These are phyloP conservation scores for Vespertilio murinus DNA, from an alignment of 2,797 vertebrate species.

Conservation along the genomic window DNA sequence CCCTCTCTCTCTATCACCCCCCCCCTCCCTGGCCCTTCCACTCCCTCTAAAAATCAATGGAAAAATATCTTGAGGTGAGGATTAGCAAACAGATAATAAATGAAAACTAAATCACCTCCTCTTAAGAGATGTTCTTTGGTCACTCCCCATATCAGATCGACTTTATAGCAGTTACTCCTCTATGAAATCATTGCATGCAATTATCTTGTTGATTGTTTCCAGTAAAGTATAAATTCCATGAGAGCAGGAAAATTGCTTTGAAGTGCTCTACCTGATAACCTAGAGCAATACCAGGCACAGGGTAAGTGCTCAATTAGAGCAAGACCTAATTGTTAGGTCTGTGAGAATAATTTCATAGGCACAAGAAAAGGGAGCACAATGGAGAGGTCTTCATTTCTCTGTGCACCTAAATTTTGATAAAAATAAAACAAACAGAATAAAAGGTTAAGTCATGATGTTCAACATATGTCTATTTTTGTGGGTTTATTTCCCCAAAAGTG, in stretches of 20 bases:
- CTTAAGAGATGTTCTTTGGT: not conserved
- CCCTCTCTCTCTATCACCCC: too few relatives aligned
- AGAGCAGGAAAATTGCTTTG: not conserved
- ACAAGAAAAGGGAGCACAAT: not conserved
- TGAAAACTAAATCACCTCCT: not conserved
- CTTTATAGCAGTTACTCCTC: not conserved
- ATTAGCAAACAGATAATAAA: too few relatives aligned
- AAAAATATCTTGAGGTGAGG: too few relatives aligned
- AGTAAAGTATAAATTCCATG: not conserved
- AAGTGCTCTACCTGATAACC: not conserved
- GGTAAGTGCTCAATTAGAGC: not conserved
- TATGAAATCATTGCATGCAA: not conserved
- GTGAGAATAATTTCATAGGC: not conserved
- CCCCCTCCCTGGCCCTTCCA: too few relatives aligned
- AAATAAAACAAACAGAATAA: not conserved
- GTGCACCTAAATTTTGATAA: not conserved
- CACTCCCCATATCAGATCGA: not conserved
- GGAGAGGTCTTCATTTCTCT: not conserved
- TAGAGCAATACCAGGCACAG: not conserved
- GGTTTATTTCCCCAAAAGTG: slow-evolving; percentile 29
- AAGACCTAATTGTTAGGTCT: not conserved
- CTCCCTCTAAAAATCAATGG: too few relatives aligned
- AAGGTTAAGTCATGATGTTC: not conserved
- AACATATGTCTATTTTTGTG: not conserved
- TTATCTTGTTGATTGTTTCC: not conserved